Evolutionary conservation across 2,113 vertebrate genomes (phyloP).

Genomic region (Forbesichthys agassizii): DNA sequence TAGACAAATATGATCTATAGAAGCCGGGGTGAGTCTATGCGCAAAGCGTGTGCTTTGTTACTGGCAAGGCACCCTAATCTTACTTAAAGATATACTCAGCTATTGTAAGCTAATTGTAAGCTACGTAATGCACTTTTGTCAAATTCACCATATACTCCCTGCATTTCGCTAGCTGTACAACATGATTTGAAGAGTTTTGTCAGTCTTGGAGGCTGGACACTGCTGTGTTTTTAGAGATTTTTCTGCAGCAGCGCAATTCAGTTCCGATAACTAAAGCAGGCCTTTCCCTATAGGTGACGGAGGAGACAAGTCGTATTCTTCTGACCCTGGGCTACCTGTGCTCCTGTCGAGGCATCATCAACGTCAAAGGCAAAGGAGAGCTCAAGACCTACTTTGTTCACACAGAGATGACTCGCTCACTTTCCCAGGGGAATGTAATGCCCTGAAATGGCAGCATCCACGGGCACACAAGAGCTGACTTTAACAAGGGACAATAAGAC

Average conservation of each 20-base stretch:
- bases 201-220: too few species aligned
- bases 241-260: neutral
- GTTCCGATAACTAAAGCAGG: neutral
- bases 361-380: slow-evolving; percentile 97
- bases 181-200: too few species aligned
- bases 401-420: slow-evolving; percentile 93
- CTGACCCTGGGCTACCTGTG: slow-evolving; percentile 90
- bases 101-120: too few species aligned
- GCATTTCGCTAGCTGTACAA: too few species aligned
- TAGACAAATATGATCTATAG: too few species aligned
- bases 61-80: too few species aligned
- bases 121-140: too few species aligned
- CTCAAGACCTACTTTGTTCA: slow-evolving; percentile 95
- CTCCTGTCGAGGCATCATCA: slow-evolving; percentile 94
- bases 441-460: slow-evolving; percentile 50
- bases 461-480: slow-evolving; percentile 20
- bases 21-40: too few species aligned
- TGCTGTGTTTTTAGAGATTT: neutral
- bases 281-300: slow-evolving; percentile 80
- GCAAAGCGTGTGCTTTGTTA: too few species aligned
- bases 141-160: too few species aligned
- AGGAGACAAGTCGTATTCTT: slow-evolving; percentile 89
- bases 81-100: too few species aligned
- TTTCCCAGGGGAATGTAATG: slow-evolving; percentile 86
- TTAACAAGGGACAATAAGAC: neutral